Conservation (phyloP, 2,113 vertebrate genomes). For the Sebastes schlegelii region DNA sequence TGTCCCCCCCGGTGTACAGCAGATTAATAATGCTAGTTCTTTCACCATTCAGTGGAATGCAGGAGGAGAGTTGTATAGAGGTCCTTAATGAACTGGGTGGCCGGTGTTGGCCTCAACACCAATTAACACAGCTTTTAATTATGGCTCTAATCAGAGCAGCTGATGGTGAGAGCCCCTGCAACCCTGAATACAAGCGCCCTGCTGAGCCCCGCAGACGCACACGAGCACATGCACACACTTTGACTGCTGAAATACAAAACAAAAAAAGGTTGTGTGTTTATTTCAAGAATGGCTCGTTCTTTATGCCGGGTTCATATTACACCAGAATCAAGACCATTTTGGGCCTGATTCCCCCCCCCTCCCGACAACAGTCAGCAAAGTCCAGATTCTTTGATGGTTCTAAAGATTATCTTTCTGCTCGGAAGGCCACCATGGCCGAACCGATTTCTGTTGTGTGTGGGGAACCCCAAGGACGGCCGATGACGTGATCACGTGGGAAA, state of each 20-base stretch:
- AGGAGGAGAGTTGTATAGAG: constrained; percentile 72
- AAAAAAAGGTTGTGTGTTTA: constrained; percentile 22
- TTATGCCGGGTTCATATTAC: neutral
- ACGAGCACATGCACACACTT: constrained; percentile 17
- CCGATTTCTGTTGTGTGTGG: no score
- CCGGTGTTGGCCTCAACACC: constrained; percentile 88
- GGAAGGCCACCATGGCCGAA: no score
- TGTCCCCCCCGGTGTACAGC: constrained; percentile 82
- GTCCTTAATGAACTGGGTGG: constrained; percentile 89
- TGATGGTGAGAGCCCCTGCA: constrained; percentile 87
- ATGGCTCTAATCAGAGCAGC: constrained; percentile 91
- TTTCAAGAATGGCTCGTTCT: constrained; percentile 26
- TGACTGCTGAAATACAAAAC: constrained; percentile 17
- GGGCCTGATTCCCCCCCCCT: no score
- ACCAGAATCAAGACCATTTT: no score
- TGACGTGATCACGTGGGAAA: no score
- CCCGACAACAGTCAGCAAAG: no score
- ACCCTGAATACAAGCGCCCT: constrained; percentile 39
- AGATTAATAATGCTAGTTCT: constrained; percentile 88
- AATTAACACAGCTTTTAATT: constrained; percentile 99
- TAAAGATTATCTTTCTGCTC: no score
- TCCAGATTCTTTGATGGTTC: no score
- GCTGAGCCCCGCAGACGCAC: constrained; percentile 71
- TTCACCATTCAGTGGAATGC: constrained; percentile 79
- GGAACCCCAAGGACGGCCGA: no score